Conservation (phyloP, 2,113 vertebrate species). For the Cyphomyrus plagiostoma region DNA sequence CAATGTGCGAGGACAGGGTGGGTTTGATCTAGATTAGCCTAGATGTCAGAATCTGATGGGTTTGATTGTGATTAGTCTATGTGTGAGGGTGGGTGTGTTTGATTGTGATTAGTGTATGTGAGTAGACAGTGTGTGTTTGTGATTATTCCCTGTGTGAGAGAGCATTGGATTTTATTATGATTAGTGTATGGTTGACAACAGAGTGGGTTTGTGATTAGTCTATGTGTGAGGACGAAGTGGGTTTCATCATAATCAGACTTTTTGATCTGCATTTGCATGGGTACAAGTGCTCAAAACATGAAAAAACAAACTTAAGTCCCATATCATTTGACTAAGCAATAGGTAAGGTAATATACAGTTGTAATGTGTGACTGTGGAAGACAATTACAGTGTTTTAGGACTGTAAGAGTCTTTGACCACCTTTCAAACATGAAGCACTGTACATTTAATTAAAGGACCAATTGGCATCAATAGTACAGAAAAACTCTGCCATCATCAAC, state of each 20-base stretch:
- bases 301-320: background rate
- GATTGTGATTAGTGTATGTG: background rate
- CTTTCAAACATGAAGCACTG: background rate
- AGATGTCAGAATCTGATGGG: background rate
- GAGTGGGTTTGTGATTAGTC: background rate
- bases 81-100: background rate
- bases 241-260: background rate
- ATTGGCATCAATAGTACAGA: background rate
- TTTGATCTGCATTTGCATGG: background rate
- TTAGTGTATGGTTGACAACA: background rate
- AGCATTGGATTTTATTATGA: background rate
- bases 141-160: background rate
- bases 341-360: background rate
- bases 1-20: background rate
- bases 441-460: background rate
- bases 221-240: background rate
- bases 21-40: background rate
- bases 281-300: background rate
- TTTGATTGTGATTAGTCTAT: background rate
- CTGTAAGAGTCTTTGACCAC: background rate
- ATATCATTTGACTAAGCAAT: background rate
- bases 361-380: background rate
- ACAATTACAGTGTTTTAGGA: background rate
- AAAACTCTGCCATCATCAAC: background rate
- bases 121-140: too few species aligned